Percentiles rank a stretch among this genome's conserved stretches.
These are phyloP conservation scores for Danio jaintianensis DNA, from an alignment of 2,797 vertebrate genomes.

Conservation along the genomic window DNA sequence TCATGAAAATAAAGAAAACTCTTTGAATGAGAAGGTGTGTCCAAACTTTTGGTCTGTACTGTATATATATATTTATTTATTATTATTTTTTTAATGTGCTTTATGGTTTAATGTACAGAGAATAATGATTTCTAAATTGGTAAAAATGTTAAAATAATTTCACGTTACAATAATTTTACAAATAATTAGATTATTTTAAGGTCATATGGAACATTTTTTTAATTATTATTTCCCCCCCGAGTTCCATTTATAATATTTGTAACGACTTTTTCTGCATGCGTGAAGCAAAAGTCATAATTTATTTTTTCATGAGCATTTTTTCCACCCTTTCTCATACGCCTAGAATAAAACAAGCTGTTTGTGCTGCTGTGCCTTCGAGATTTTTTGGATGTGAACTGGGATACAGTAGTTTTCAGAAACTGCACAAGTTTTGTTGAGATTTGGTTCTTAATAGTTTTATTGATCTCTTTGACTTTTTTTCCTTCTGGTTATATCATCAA, in stretches of 20 bases:
- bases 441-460: not conserved
- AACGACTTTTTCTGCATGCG: conserved; percentile 6
- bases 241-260: conserved; percentile 23
- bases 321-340: not conserved
- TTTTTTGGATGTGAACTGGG: not conserved
- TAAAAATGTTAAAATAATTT: conserved; percentile 22
- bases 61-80: no score
- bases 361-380: conserved; percentile 24
- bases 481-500: not conserved
- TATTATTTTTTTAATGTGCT: no score
- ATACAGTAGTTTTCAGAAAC: not conserved
- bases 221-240: not conserved
- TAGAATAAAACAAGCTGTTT: conserved; percentile 27
- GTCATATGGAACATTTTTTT: conserved; percentile 7
- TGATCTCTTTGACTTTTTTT: not conserved
- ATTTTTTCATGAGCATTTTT: conserved; percentile 16
- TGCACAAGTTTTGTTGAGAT: not conserved
- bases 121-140: conserved; percentile 24
- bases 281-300: conserved; percentile 10
- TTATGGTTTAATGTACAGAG: not conserved
- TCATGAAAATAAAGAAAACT: no score
- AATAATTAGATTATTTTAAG: conserved; percentile 16
- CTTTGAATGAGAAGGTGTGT: no score
- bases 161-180: conserved; percentile 19
- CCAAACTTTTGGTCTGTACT: no score